Evolutionary conservation across 2,888 invertebrate species (phyloP).

Genomic region (Crematogaster levior): DNA sequence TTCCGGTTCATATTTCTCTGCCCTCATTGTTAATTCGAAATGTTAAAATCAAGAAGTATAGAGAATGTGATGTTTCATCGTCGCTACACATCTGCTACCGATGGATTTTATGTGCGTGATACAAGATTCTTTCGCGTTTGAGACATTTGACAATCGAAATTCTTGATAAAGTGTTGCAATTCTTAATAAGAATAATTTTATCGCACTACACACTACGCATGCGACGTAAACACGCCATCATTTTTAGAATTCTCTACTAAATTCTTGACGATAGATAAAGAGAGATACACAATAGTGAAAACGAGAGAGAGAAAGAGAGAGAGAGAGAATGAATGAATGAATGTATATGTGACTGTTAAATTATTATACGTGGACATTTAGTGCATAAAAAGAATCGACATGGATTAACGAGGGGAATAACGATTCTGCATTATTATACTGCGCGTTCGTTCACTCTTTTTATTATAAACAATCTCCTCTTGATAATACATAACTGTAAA

Average conservation of each 20-base stretch:
- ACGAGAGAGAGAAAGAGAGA: not conserved
- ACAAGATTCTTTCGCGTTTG: not conserved
- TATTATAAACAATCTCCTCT: conserved; percentile 70
- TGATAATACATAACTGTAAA: conserved; percentile 55
- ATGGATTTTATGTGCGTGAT: too few species aligned
- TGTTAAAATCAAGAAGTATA: conserved; percentile 7
- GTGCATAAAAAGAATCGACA: not conserved
- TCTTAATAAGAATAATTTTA: not conserved
- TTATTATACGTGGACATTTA: not conserved
- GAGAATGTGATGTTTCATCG: not conserved
- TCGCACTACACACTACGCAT: not conserved
- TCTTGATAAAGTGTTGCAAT: not conserved
- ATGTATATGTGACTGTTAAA: not conserved
- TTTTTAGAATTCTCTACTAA: not conserved
- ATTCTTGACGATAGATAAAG: not conserved
- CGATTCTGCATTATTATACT: not conserved
- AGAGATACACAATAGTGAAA: not conserved
- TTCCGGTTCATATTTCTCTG: not conserved
- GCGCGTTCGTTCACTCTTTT: conserved; percentile 57
- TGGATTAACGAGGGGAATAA: conserved; percentile 9
- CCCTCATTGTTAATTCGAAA: not conserved
- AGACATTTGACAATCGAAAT: conserved; percentile 3
- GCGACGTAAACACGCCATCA: not conserved
- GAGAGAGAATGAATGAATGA: not conserved
- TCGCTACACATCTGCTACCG: not conserved